Evolutionary conservation across 2,888 invertebrate species (phyloP).

Genomic region (Fissipunctia ypsillon): DNA sequence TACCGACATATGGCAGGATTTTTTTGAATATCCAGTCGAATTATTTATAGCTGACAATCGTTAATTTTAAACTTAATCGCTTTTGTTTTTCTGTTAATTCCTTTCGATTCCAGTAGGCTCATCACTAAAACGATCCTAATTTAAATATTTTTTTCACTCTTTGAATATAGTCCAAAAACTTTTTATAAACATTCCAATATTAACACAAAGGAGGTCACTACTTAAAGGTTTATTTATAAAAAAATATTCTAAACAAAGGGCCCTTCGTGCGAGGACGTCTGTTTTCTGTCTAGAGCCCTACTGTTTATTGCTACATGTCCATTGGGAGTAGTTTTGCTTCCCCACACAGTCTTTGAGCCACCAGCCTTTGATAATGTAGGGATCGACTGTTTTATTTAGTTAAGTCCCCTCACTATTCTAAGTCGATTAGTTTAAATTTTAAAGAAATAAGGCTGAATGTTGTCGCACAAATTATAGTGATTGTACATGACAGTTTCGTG

Average conservation of each 20-base stretch:
- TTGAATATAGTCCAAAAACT: constrained; percentile 25
- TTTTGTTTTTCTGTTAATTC: constrained; percentile 48
- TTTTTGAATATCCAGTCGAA: constrained; percentile 37
- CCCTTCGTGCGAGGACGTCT: constrained; percentile 80
- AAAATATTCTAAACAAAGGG: constrained; percentile 82
- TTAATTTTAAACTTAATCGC: constrained; percentile 31
- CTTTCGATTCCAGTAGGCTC: constrained; percentile 15
- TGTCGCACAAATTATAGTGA: constrained; percentile 54
- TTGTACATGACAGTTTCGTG: constrained; percentile 49
- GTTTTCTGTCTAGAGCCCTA: constrained; percentile 83
- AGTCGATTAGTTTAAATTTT: constrained; percentile 58
- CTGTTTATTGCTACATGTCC: constrained; percentile 86
- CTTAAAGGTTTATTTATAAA: constrained; percentile 83
- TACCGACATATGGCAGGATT: constrained; percentile 70
- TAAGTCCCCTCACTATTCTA: constrained; percentile 52
- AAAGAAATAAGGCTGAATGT: constrained; percentile 43
- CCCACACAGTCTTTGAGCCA: constrained; percentile 67
- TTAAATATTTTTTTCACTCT: constrained; percentile 10
- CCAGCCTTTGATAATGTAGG: constrained; percentile 77
- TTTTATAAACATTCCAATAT: constrained; percentile 57
- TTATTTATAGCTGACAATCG: constrained; percentile 54
- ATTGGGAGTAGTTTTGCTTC: constrained; percentile 77
- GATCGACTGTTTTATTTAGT: constrained; percentile 67
- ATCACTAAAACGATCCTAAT: constrained; percentile 11
- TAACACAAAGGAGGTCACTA: constrained; percentile 77